Evolutionary conservation across 2,888 invertebrate species (phyloP), one percentile per base, ranked within the genome.

Genomic region (Ashinkailepas kermadecensis): DNA sequence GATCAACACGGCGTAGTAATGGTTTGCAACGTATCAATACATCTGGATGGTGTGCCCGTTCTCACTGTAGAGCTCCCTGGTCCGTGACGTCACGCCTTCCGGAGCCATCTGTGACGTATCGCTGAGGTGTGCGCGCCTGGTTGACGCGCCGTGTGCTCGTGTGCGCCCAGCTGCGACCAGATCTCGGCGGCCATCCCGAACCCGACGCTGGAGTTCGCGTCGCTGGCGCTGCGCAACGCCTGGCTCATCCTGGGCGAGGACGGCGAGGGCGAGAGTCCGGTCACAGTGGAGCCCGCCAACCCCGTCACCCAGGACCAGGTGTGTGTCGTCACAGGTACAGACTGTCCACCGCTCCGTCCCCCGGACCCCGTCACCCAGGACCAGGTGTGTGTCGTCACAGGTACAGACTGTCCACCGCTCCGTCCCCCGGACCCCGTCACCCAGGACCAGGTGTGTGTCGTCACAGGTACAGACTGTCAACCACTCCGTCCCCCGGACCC

Each of bases 181-280:
- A 92, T 93, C 85, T 93, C 94, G 0, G 93, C 93, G 86, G 95
- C 95, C 1, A 94, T 95, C 84, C 96, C 96, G 25, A 93, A 94
- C 81, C 91, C 95, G 11, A 95, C 94, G 12, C 88, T 97, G 85
- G 95, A 96, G 88, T 97, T 97, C 89, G 96, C 95, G 8, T 92
- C 93, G 0, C 88, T 96, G 57, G 97, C 97, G 88, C 88, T 97
- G 81, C 91, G 93, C 84, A 97, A 96, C 88, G 95, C 97, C 18
- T 88, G 93, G 62, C 89, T 91, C 13, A 88, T 95, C 81, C 88
- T 95, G 64, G 92, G 92, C 0, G 89, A 90, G 57, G 90, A 88
- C 74, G 83, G 79, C 23, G 79, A 79, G 58, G 79, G 79, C 13
- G 79, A 79, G 58, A 25, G 79, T 13, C 79, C 79, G 23, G 79